phyloP scores from a whole-genome alignment of 2,797 vertebrate genomes.

The Chrysocyon brachyurus region DNA sequence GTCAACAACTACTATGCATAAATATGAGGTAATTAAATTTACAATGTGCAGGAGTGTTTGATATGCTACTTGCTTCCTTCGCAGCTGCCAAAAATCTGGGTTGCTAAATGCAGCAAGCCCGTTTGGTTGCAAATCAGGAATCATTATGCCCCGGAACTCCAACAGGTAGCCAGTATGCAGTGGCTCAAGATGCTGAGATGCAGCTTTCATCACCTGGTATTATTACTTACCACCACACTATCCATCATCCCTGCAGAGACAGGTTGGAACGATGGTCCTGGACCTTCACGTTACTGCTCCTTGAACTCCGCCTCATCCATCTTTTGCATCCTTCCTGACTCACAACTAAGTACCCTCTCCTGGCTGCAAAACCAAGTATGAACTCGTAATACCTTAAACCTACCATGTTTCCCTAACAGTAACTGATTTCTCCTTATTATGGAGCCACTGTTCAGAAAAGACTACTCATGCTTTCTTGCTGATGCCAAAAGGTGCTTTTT shows the following conservation, averaged over 20 bases:
- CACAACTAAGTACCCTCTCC: slow-evolving; percentile 84
- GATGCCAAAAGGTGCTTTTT: slow-evolving; percentile 58
- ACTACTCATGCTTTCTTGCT: slow-evolving; percentile 25
- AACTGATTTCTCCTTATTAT: slow-evolving; percentile 89
- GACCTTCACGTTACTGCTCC: slow-evolving; percentile 90
- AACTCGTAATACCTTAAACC: slow-evolving; percentile 88
- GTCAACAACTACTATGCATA: slow-evolving; percentile 89
- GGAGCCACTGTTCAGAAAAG: slow-evolving; percentile 74
- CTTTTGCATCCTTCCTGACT: slow-evolving; percentile 89
- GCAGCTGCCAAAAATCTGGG: slow-evolving; percentile 84
- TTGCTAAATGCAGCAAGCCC: slow-evolving; percentile 85
- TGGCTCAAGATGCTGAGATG: slow-evolving; percentile 80
- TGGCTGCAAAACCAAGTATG: slow-evolving; percentile 85
- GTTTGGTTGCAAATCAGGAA: slow-evolving; percentile 86
- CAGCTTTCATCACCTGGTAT: slow-evolving; percentile 89
- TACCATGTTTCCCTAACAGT: slow-evolving; percentile 85
- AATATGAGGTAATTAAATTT: slow-evolving; percentile 91
- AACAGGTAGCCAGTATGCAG: slow-evolving; percentile 84
- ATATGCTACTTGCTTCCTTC: slow-evolving; percentile 85
- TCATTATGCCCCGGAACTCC: slow-evolving; percentile 79
- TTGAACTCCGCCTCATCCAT: slow-evolving; percentile 92
- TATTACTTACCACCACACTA: slow-evolving; percentile 88
- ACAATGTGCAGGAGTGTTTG: slow-evolving; percentile 86
- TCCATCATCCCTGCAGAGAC: slow-evolving; percentile 89
- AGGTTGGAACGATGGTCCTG: slow-evolving; percentile 88